A percentile compares a stretch with the other conserved stretches of the same genome.
Evolutionary conservation across 2,888 invertebrate genomes (phyloP).

Genomic region (Chrysolina haemoptera): DNA sequence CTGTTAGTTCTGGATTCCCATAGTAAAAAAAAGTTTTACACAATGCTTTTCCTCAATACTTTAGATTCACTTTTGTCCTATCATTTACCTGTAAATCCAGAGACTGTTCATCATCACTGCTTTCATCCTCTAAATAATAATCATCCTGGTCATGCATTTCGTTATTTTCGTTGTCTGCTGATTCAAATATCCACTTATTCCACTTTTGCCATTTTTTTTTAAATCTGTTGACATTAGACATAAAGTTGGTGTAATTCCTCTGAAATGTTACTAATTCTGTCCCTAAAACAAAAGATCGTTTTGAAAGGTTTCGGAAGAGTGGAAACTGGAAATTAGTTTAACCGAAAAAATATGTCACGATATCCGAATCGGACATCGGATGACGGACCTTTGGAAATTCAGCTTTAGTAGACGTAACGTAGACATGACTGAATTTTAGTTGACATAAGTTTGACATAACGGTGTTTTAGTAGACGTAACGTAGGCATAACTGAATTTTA

Average conservation of each 20-base stretch:
- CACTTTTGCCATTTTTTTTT: background rate
- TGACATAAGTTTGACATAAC: too few species aligned
- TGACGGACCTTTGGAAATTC: background rate
- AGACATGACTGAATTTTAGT: too few species aligned
- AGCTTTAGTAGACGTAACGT: too few species aligned
- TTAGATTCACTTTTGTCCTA: background rate
- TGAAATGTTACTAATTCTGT: background rate
- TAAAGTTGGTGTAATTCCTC: background rate
- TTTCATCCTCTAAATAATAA: background rate
- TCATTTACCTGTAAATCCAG: background rate
- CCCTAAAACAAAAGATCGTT: background rate
- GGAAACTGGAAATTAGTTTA: background rate
- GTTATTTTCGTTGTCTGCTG: background rate
- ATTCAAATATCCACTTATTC: background rate
- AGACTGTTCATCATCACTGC: background rate
- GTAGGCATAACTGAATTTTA: too few species aligned
- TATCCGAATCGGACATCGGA: slow-evolving; percentile 1
- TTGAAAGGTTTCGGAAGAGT: background rate
- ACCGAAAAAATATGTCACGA: background rate
- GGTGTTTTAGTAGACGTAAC: too few species aligned
- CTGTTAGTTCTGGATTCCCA: background rate
- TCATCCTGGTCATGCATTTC: background rate
- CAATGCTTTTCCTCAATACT: background rate
- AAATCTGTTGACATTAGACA: background rate
- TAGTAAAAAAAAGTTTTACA: background rate